Evolutionary conservation across 2,888 invertebrate genomes (phyloP).

Genomic region (Tetragonisca angustula): DNA sequence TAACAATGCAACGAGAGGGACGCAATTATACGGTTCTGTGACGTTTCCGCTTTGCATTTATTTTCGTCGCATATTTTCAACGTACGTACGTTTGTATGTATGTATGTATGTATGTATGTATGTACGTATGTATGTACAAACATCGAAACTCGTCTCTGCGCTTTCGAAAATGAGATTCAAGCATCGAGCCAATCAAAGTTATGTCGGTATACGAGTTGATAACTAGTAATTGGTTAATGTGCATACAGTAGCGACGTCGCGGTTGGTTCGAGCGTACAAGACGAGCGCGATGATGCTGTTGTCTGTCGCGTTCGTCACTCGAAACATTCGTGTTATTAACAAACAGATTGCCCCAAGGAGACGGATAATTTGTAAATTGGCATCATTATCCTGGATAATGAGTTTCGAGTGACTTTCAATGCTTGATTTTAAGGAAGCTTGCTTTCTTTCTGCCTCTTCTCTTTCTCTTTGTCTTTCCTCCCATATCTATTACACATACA

Average conservation of each 20-base stretch:
- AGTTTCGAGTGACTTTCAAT: constrained; percentile 54
- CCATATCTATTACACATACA: too few species aligned
- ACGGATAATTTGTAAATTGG: too few species aligned
- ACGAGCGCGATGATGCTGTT: background rate
- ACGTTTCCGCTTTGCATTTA: constrained; percentile 50
- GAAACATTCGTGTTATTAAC: too few species aligned
- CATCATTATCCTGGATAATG: background rate
- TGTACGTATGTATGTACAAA: constrained; percentile 47
- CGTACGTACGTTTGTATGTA: constrained; percentile 28
- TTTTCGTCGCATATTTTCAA: constrained; percentile 64
- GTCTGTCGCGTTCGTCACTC: background rate
- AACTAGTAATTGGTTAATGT: constrained; percentile 33
- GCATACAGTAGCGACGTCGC: background rate
- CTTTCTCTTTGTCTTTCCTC: too few species aligned
- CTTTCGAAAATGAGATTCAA: constrained; percentile 49
- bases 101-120: constrained; percentile 18
- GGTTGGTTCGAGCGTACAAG: constrained; percentile 1
- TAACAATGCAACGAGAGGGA: constrained; percentile 47
- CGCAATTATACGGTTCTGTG: constrained; percentile 29
- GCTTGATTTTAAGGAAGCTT: constrained; percentile 32
- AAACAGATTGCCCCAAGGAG: too few species aligned
- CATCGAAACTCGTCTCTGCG: constrained; percentile 47
- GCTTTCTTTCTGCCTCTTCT: too few species aligned
- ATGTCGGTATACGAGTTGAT: background rate
- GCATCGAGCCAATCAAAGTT: constrained; percentile 38